Base-by-base conservation (phyloP, 2,797 vertebrate genomes). In the Sorex maritimensis region DNA sequence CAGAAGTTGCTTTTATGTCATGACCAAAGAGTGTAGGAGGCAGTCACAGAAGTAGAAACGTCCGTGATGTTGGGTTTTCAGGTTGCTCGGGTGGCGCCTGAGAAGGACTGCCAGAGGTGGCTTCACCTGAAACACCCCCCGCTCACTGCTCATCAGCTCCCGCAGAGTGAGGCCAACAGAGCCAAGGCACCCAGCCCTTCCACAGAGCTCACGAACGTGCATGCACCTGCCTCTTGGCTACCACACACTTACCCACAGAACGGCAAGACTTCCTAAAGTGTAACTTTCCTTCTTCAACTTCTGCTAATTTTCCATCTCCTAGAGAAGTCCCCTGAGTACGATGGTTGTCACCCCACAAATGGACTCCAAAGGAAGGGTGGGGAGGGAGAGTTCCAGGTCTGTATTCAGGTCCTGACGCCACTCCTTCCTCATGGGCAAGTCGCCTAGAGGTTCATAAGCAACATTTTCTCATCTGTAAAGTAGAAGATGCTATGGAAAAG, bases 51-150 rank as follows among this genome's bases (percentile, higher is more conserved):
- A 94, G 92, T 85, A 67, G 86, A 82, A 90, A 81, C 91, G 80
- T 90, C 86, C 61, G 85, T 81, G 93, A 80, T 94, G 86, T 49
- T 92, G 95, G 90, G 89, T 92, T 97, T 95, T 81, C 83, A 74
- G 92, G 93, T 94, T 88, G 11, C 14, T 8, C 10, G 86, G 86
- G 88, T 6, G 61, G 58, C 52, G 87, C 95, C 81, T 92, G 17
- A 85, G 94, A 55, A 92, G 82, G 69, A 68, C 19, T 17, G 38
- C 67, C 19, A 0, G 78, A 75, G 61, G 68, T 72, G 49, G 85
- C 88, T 92, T 81, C 71, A 83, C 93, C 78, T 30, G 81, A 78
- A 75, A 63, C 78, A 75, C 6, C 21, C 3, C 26, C 34, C 34
- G 63, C 61, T 58, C 34, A 0, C 17, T 80, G 86, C 58, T 17